A percentile compares a stretch with the other conserved stretches of the same genome.
Conservation (phyloP, 2,888 invertebrate genomes). For the Leucozona laternaria region DNA sequence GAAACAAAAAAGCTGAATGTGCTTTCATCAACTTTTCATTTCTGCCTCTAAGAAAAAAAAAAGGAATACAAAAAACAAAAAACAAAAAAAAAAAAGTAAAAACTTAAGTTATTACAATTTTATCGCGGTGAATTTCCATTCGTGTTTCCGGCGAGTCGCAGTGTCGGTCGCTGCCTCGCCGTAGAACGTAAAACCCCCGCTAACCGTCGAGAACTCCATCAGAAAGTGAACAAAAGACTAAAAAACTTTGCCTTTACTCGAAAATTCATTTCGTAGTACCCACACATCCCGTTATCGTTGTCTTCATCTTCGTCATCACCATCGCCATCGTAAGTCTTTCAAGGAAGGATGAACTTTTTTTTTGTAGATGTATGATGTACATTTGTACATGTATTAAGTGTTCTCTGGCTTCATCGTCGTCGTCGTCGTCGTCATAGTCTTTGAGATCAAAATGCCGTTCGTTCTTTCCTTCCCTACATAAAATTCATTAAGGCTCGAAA, state of each 20-base stretch:
- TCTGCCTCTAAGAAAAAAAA: slow-evolving; percentile 21
- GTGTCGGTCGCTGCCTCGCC: not conserved
- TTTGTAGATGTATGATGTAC: not conserved
- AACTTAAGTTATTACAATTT: slow-evolving; percentile 64
- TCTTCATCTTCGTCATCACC: too few relatives aligned
- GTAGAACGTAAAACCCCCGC: not conserved
- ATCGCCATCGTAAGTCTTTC: slow-evolving; percentile 18
- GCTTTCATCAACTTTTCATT: slow-evolving; percentile 63
- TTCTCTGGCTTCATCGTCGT: not conserved
- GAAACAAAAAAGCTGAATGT: slow-evolving; percentile 17
- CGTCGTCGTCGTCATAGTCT: slow-evolving; percentile 1
- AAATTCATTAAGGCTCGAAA: slow-evolving; percentile 59
- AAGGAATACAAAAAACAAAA: slow-evolving; percentile 28
- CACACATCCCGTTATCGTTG: slow-evolving; percentile 5
- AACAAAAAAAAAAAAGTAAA: slow-evolving; percentile 11
- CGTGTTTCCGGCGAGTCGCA: slow-evolving; percentile 36
- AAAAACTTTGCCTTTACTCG: slow-evolving; percentile 35
- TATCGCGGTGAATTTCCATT: slow-evolving; percentile 57
- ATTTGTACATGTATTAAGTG: not conserved
- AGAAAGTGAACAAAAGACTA: slow-evolving; percentile 29
- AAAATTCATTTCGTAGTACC: slow-evolving; percentile 30
- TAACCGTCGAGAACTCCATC: not conserved
- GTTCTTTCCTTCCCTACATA: slow-evolving; percentile 13
- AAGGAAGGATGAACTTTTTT: slow-evolving; percentile 30
- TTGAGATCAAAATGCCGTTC: slow-evolving; percentile 55